Evolutionary conservation across 1,140 invertebrate genomes (phyloP), one percentile per base, ranked within the genome.

Genomic region (Dreissena polymorpha): DNA sequence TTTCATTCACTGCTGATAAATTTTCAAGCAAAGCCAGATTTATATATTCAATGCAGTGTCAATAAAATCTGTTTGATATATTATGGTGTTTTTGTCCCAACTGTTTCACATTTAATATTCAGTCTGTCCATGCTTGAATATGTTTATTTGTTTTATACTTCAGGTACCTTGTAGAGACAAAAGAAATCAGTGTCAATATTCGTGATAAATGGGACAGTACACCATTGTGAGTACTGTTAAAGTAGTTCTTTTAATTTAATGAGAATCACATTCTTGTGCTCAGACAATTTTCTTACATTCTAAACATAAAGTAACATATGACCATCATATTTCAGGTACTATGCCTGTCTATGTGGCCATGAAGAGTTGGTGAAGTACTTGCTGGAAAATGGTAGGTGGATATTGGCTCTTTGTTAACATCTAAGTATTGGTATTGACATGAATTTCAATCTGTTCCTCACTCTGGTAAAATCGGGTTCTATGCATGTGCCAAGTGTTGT

Each of bases 281-380:
- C 8, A 39, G 39, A 39, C 39, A 2, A 39, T 39, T 39, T 39
- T 2, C 39, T 39, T 39, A 39, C 39, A 39, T 39, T 39, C 39
- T 39, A 39, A 39, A 39, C 39, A 39, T 39, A 3, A 60, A 60
- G 57, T 23, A 60, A n/a, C 16, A 23, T 10, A 60, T 60, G 57
- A 60, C 57, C 8, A 12, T 60, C 57, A 49, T 49, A 21, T 90
- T 91, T 55, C 84, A 94, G 94, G 76, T 94, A 95, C 80, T 95
- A 95, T 90, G 94, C 94, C 2, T 95, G 94, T 89, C 86, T 94
- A 10, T 95, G 94, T 93, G 94, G 94, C 10, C 94, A 95, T 88
- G 85, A 89, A 55, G 92, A 93, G 50, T 63, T 95, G 21, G 94
- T 94, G 0, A 88, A 94, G 74, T 95, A 94, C 88, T 87, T 95